Percentiles rank a stretch among this genome's conserved stretches.
Conservation (phyloP, 2,888 invertebrate species). For the Lacanobia wlatinum region DNA sequence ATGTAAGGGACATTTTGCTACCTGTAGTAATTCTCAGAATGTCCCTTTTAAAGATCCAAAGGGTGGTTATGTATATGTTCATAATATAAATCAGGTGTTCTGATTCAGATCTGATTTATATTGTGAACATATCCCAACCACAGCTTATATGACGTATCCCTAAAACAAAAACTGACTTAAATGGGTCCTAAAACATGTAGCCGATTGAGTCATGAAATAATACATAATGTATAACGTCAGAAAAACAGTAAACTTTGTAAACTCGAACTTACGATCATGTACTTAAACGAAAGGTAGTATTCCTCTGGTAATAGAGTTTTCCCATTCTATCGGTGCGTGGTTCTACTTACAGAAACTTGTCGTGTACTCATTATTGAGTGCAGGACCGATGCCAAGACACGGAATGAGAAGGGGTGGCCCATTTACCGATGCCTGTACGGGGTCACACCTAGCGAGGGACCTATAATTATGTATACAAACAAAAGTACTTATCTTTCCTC, state of each 20-base stretch:
- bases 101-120: too few relatives aligned
- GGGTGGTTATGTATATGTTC: too few relatives aligned
- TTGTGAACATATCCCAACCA: too few relatives aligned
- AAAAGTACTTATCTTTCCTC: background rate
- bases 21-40: too few relatives aligned
- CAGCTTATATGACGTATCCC: too few relatives aligned
- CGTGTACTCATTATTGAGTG: slow-evolving; percentile 56
- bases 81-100: too few relatives aligned
- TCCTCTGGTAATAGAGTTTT: background rate
- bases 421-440: slow-evolving; percentile 32
- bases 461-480: background rate
- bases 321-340: slow-evolving; percentile 24
- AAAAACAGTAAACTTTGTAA: background rate
- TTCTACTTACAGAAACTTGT: slow-evolving; percentile 46
- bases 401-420: slow-evolving; percentile 53
- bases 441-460: slow-evolving; percentile 7
- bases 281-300: background rate
- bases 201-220: background rate
- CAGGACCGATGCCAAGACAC: slow-evolving; percentile 57
- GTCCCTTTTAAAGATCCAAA: too few relatives aligned
- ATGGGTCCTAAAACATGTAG: background rate
- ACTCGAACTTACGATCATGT: background rate
- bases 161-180: background rate
- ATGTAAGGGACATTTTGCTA: too few relatives aligned
- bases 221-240: background rate